These are phyloP conservation scores for Prenolepis imparis DNA, from an alignment of 2,888 invertebrate genomes.

Conservation along the genomic window DNA sequence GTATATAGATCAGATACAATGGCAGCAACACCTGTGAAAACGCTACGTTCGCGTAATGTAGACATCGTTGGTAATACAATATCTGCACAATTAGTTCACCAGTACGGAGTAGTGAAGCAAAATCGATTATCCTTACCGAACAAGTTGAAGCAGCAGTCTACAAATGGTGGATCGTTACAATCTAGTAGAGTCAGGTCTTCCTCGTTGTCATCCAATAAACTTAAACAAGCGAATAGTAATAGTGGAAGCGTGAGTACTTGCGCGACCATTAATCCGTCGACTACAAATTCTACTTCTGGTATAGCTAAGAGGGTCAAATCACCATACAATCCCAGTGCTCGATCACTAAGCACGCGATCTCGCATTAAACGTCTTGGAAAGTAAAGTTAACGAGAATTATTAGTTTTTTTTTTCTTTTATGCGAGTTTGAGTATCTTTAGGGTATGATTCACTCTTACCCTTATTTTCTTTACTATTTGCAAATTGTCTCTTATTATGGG, in stretches of 20 bases:
- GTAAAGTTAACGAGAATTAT: constrained; percentile 65
- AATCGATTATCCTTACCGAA: constrained; percentile 79
- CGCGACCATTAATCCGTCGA: constrained; percentile 64
- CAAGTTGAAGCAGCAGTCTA: constrained; percentile 79
- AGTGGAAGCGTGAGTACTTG: constrained; percentile 62
- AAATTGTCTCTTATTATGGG: constrained; percentile 1
- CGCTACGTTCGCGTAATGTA: constrained; percentile 85
- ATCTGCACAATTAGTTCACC: constrained; percentile 82
- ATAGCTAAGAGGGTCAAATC: constrained; percentile 83
- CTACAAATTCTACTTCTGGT: constrained; percentile 71
- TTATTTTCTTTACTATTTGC: constrained; percentile 47
- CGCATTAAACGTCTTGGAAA: constrained; percentile 84
- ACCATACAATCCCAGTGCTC: constrained; percentile 81
- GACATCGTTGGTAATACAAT: constrained; percentile 84
- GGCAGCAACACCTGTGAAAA: constrained; percentile 85
- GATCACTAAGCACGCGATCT: constrained; percentile 83
- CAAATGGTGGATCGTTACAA: constrained; percentile 62
- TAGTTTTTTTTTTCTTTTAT: background rate
- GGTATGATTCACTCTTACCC: constrained; percentile 65
- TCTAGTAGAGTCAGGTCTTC: constrained; percentile 71
- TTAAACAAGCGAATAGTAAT: constrained; percentile 67
- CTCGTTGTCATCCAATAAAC: constrained; percentile 69
- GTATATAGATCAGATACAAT: constrained; percentile 84
- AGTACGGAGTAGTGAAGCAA: constrained; percentile 81
- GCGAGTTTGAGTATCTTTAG: constrained; percentile 38